Conservation (phyloP, 2,888 invertebrate species). For the Apodemia zela region DNA sequence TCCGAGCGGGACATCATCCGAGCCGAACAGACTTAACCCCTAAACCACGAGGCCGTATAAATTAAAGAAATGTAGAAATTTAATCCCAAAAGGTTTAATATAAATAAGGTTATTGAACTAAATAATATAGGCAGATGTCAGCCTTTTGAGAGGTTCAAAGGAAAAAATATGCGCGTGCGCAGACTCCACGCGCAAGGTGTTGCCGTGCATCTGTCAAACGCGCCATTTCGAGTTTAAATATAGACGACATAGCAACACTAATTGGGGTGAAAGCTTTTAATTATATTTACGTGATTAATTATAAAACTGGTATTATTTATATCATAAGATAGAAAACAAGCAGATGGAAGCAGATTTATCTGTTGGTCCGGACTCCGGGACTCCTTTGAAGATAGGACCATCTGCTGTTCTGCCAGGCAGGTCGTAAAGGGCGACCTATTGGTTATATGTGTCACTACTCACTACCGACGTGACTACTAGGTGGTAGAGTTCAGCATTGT, state of each 20-base stretch:
- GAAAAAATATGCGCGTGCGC: slow-evolving; percentile 29
- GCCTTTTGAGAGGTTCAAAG: slow-evolving; percentile 10
- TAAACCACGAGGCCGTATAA: too few relatives aligned
- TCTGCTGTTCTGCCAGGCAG: too few relatives aligned
- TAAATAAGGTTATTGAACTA: slow-evolving; percentile 14
- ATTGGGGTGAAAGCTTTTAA: slow-evolving; percentile 1
- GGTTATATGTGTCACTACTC: too few relatives aligned
- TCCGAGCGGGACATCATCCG: too few relatives aligned
- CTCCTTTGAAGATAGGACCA: too few relatives aligned
- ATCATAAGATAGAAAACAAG: too few relatives aligned
- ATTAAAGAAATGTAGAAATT: background rate
- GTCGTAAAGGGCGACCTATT: too few relatives aligned
- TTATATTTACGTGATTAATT: background rate
- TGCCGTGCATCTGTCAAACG: slow-evolving; percentile 34
- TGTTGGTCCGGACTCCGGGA: too few relatives aligned
- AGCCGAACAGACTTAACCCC: too few relatives aligned
- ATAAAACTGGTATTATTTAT: background rate
- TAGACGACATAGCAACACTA: slow-evolving; percentile 3
- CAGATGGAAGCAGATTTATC: too few relatives aligned
- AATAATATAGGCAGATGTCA: slow-evolving; percentile 9
- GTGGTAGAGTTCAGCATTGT: too few relatives aligned
- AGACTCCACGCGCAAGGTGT: slow-evolving; percentile 37
- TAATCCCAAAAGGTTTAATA: background rate
- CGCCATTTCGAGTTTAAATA: slow-evolving; percentile 4
- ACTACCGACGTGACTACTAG: too few relatives aligned